Conservation (phyloP, 1,140 invertebrate species). For the Coptotermes formosanus region DNA sequence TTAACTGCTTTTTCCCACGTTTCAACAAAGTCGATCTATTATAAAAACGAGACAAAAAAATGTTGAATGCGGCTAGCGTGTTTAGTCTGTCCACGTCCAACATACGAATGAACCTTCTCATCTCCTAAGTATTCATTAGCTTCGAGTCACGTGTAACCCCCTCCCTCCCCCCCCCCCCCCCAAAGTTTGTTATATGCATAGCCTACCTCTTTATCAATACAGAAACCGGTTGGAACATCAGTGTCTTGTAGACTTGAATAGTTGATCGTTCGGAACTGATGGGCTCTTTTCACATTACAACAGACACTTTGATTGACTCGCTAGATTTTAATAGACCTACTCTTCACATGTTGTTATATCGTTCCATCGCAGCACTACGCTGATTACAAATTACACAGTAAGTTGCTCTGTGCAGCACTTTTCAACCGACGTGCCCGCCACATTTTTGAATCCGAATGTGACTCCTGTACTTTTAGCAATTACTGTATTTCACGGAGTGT, state of each 20-base stretch:
- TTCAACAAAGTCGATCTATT: not conserved
- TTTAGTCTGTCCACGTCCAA: not conserved
- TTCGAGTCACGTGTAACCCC: not conserved
- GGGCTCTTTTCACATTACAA: not conserved
- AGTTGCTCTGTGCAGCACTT: no score
- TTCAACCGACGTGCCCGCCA: no score
- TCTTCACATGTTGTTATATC: no score
- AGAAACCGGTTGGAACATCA: slow-evolving; percentile 1
- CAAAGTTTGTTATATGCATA: no score
- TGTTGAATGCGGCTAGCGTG: not conserved
- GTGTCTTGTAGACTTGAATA: slow-evolving; percentile 8
- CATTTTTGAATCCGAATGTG: no score
- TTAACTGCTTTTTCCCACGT: slow-evolving; percentile 11
- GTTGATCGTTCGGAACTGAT: not conserved
- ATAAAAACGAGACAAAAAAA: not conserved
- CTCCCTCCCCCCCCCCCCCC: not conserved
- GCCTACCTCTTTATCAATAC: not conserved
- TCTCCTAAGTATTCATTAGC: not conserved
- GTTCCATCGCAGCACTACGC: no score
- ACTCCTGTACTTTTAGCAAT: no score
- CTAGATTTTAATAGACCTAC: not conserved
- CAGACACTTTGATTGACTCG: not conserved
- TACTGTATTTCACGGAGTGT: no score
- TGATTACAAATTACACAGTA: no score
- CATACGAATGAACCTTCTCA: not conserved